A percentile compares a stretch with the other conserved stretches of the same genome.
These are phyloP conservation scores for Limanda limanda DNA, from an alignment of 2,113 vertebrate genomes.

Conservation along the genomic window DNA sequence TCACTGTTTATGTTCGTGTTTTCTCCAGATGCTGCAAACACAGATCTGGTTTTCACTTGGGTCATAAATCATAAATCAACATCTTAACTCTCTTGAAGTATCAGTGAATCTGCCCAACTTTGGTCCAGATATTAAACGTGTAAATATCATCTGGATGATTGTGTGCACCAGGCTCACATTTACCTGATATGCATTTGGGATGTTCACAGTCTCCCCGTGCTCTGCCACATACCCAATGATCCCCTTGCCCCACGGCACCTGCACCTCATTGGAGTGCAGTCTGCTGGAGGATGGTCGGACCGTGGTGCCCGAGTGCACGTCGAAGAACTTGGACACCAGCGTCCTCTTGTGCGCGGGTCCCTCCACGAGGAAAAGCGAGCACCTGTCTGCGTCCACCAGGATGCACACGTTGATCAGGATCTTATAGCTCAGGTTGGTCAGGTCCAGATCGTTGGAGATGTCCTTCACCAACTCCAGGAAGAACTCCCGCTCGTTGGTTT, in stretches of 20 bases:
- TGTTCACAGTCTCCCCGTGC: conserved; percentile 85
- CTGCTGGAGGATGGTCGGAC: conserved; percentile 81
- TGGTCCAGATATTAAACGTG: too few species aligned
- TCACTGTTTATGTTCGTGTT: background rate
- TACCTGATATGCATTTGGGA: conserved; percentile 84
- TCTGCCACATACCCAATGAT: conserved; percentile 86
- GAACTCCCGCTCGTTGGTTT: conserved; percentile 84
- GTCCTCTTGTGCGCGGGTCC: conserved; percentile 83
- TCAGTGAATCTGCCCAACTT: background rate
- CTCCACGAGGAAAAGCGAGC: conserved; percentile 84
- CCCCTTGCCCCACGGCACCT: conserved; percentile 85
- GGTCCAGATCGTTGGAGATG: conserved; percentile 84
- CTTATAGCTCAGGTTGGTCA: conserved; percentile 84
- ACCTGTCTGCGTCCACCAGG: conserved; percentile 84
- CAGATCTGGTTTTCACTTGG: background rate
- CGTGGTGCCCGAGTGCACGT: conserved; percentile 84
- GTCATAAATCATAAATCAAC: background rate
- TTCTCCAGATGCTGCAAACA: background rate
- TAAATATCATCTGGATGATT: background rate
- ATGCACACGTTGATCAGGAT: conserved; percentile 86
- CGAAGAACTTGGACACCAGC: conserved; percentile 85
- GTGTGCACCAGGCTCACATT: background rate
- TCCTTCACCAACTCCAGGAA: conserved; percentile 86
- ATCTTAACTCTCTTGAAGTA: background rate
- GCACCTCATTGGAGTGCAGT: conserved; percentile 81